Evolutionary conservation across 2,888 invertebrate species (phyloP), one percentile per base, ranked within the genome.

Genomic region (Stenodera caucasica): DNA sequence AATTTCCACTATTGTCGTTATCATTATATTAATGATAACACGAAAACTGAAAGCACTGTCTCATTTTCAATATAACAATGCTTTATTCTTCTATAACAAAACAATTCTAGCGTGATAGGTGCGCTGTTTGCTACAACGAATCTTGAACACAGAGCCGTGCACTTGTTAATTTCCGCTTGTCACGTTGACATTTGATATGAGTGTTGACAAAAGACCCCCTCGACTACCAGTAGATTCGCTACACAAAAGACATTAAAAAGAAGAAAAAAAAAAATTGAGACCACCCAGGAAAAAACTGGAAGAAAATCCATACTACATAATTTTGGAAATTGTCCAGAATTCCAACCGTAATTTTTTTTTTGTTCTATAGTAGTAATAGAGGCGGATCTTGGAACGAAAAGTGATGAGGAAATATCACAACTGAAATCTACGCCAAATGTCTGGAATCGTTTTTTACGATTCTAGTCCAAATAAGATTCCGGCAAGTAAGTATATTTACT

Each of bases 151-250:
- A n/a, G n/a, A 58, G 58, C 49, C 55, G 63, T 60, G 59, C 61
- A 63, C 65, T 67, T 69, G 74, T 74, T 74, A 74, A 74, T 74
- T 74, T 74, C 74, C 74, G 71, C 57, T 67, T 70, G 72, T 72
- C 72, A 72, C 67, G 69, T 63, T 67, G 73, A 69, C 72, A 72
- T 72, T 71, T 70, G 72, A 72, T 72, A 71, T 60, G 63, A 56
- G 58, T 58, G 58, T 52, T 53, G 62, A 62, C 62, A 62, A 62
- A 62, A 53, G 56, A 53, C 49, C 35, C 56, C 56, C 55, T n/a
- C n/a, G n/a, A n/a, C n/a, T n/a, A n/a, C n/a, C n/a, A n/a, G n/a
- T n/a, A n/a, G n/a, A n/a, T n/a, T n/a, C n/a, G n/a, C n/a, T n/a
- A n/a, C n/a, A n/a, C n/a, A n/a, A n/a, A n/a, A n/a, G n/a, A n/a